Evolutionary conservation across 2,888 invertebrate genomes (phyloP).

Genomic region (Macrosiphum euphorbiae): DNA sequence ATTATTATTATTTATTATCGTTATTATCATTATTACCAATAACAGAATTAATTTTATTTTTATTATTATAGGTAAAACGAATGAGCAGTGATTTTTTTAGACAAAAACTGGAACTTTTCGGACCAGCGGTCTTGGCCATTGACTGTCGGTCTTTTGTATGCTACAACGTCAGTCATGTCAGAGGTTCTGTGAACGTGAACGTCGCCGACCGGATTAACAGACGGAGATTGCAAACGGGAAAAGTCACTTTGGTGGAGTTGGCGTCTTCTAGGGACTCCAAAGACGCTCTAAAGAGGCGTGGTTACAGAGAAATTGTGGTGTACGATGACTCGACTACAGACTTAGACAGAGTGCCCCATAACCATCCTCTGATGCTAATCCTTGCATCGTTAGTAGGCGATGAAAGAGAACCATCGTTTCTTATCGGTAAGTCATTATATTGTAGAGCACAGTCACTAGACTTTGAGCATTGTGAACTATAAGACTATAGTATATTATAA

Average conservation of each 20-base stretch:
- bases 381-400: constrained; percentile 78
- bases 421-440: constrained; percentile 76
- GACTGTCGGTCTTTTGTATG: constrained; percentile 75
- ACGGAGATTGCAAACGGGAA: constrained; percentile 77
- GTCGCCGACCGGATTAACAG: constrained; percentile 80
- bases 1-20: background rate
- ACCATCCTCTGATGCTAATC: constrained; percentile 77
- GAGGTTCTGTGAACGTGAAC: constrained; percentile 79
- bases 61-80: constrained; percentile 36
- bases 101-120: constrained; percentile 58
- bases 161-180: constrained; percentile 79
- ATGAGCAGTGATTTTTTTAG: constrained; percentile 62
- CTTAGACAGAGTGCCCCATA: constrained; percentile 74
- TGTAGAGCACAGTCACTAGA: background rate
- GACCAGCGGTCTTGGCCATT: constrained; percentile 66
- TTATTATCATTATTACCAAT: background rate
- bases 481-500: background rate
- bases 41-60: constrained; percentile 14
- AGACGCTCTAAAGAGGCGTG: constrained; percentile 74
- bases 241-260: constrained; percentile 77
- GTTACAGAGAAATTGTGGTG: constrained; percentile 77
- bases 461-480: background rate
- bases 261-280: constrained; percentile 77
- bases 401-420: constrained; percentile 77
- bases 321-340: constrained; percentile 80